A percentile compares a stretch with the other conserved stretches of the same genome.
Conservation (phyloP, 2,888 invertebrate species). For the Lycophotia porphyrea region DNA sequence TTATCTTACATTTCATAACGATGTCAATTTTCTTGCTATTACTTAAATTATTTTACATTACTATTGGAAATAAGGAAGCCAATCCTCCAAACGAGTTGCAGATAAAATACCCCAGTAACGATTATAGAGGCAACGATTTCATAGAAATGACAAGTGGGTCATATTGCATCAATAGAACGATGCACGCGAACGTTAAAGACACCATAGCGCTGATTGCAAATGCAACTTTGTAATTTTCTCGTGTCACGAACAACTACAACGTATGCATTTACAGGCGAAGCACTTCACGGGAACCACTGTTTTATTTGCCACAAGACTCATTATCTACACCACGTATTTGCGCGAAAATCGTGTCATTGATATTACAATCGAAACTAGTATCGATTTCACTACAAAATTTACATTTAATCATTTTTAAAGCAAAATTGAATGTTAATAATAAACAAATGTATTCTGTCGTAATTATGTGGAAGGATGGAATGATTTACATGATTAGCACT, state of each 20-base stretch:
- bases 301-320: constrained; percentile 65
- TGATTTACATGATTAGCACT: constrained; percentile 69
- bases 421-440: constrained; percentile 49
- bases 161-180: constrained; percentile 86
- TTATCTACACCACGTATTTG: constrained; percentile 52
- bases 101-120: constrained; percentile 51
- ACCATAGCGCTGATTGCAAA: constrained; percentile 81
- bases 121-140: constrained; percentile 74
- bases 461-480: constrained; percentile 72
- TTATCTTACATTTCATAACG: constrained; percentile 49
- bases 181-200: constrained; percentile 83
- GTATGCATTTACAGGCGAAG: constrained; percentile 66
- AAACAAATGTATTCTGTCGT: constrained; percentile 53
- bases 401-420: constrained; percentile 39
- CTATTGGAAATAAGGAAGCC: constrained; percentile 54
- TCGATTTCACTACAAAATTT: constrained; percentile 63
- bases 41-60: constrained; percentile 38
- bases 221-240: constrained; percentile 82
- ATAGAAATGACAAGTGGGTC: constrained; percentile 85
- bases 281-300: constrained; percentile 62
- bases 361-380: constrained; percentile 64
- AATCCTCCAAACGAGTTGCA: constrained; percentile 45
- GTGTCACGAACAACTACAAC: constrained; percentile 75
- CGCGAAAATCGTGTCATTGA: constrained; percentile 62
- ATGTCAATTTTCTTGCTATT: constrained; percentile 34